phyloP scores from a whole-genome alignment of 1,140 invertebrate species.

The Drosophila takahashii region DNA sequence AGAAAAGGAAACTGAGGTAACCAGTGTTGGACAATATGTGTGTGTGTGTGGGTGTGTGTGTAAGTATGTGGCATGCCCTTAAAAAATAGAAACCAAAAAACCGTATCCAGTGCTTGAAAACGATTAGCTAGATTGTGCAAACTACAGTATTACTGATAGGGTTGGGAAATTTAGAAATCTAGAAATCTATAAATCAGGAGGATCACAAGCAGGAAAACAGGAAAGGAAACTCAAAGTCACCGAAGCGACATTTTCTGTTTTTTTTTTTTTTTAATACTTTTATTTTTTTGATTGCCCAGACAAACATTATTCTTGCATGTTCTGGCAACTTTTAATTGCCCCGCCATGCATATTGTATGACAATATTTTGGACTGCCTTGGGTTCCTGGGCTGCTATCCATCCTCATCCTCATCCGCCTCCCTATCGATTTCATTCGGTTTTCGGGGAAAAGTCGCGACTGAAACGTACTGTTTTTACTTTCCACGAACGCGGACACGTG shows the following conservation, averaged over 20 bases:
- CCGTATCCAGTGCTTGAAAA: slow-evolving; percentile 17
- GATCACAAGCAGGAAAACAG: slow-evolving; percentile 1
- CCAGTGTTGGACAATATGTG: slow-evolving; percentile 36
- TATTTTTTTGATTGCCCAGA: slow-evolving; percentile 11
- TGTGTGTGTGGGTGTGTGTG: slow-evolving; percentile 2
- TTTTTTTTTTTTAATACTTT: neutral
- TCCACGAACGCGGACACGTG: slow-evolving; percentile 70
- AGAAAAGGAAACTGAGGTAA: slow-evolving; percentile 32
- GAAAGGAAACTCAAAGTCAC: slow-evolving; percentile 10
- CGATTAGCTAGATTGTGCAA: slow-evolving; percentile 20
- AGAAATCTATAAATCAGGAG: neutral
- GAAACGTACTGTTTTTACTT: slow-evolving; percentile 65
- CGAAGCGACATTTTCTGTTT: slow-evolving; percentile 2
- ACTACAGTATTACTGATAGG: neutral
- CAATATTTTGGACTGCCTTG: slow-evolving; percentile 52
- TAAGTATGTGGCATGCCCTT: slow-evolving; percentile 17
- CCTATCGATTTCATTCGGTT: slow-evolving; percentile 45
- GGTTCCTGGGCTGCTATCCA: neutral
- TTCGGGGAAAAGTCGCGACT: slow-evolving; percentile 11
- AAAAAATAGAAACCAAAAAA: slow-evolving; percentile 10
- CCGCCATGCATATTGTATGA: slow-evolving; percentile 68
- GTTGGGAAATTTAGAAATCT: neutral
- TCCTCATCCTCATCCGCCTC: neutral
- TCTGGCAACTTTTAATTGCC: slow-evolving; percentile 64
- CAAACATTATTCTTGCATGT: slow-evolving; percentile 58